Evolutionary conservation across 1,140 invertebrate species (phyloP).

Genomic region (Drosophila lacertosa): DNA sequence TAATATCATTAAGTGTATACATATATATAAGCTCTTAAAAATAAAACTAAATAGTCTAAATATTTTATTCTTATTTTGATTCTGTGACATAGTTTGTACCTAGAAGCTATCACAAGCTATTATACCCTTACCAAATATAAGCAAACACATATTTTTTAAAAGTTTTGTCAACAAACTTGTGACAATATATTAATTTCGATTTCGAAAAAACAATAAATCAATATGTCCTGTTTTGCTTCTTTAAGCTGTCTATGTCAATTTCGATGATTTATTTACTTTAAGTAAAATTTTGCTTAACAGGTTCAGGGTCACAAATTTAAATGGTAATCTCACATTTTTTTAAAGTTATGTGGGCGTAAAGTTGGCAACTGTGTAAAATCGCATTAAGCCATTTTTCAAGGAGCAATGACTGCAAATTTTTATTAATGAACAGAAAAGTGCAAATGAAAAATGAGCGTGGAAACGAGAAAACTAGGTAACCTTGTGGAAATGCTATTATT

Average conservation of each 20-base stretch:
- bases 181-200: background rate
- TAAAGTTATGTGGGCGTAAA: background rate
- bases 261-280: slow-evolving; percentile 17
- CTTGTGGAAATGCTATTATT: background rate
- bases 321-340: background rate
- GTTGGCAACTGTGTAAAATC: background rate
- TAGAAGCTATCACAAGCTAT: too few relatives aligned
- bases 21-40: too few relatives aligned
- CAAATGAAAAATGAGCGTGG: background rate
- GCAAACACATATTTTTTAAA: too few relatives aligned
- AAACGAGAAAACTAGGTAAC: background rate
- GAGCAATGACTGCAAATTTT: background rate
- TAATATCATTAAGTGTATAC: too few relatives aligned
- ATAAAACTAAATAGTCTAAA: too few relatives aligned
- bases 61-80: too few relatives aligned
- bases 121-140: too few relatives aligned
- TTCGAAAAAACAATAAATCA: slow-evolving; percentile 18
- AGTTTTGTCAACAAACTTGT: background rate
- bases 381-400: background rate
- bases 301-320: too few relatives aligned
- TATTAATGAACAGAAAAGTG: background rate
- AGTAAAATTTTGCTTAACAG: too few relatives aligned
- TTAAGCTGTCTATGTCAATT: slow-evolving; percentile 18
- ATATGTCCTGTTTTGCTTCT: slow-evolving; percentile 20
- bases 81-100: too few relatives aligned